phyloP scores from a whole-genome alignment of 2,113 vertebrate species.

The Corynorhinus townsendii region DNA sequence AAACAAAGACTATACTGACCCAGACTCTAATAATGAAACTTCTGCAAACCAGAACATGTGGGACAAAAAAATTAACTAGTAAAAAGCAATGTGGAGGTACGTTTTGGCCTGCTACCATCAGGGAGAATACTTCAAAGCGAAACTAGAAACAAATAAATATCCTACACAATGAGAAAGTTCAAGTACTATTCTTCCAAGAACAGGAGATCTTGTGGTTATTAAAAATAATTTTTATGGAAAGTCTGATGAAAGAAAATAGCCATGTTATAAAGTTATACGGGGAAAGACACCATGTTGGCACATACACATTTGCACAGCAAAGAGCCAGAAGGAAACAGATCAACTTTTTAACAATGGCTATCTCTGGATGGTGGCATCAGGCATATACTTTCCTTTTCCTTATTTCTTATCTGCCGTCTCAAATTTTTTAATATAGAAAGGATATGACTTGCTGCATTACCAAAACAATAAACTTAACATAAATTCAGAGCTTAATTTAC shows the following conservation, averaged over 20 bases:
- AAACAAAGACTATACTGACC: neutral
- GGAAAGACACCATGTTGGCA: neutral
- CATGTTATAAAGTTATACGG: neutral
- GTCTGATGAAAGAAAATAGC: neutral
- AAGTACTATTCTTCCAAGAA: neutral
- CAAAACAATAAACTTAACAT: neutral
- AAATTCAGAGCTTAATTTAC: neutral
- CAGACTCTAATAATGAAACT: neutral
- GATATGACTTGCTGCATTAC: neutral
- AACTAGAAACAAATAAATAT: slow-evolving; percentile 1
- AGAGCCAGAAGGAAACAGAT: neutral
- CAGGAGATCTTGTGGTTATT: neutral
- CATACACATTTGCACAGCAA: neutral
- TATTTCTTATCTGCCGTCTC: neutral
- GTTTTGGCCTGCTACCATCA: neutral
- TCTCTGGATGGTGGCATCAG: neutral
- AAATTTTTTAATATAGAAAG: neutral
- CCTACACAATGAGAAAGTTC: neutral
- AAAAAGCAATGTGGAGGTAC: neutral
- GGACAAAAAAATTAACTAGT: neutral
- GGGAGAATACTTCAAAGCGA: neutral
- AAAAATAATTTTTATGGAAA: slow-evolving; percentile 3
- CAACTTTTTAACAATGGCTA: neutral
- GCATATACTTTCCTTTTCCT: neutral
- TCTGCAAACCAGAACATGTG: neutral